Base-by-base conservation (phyloP, 2,797 vertebrate species). In the Gymnothorax reevesii region DNA sequence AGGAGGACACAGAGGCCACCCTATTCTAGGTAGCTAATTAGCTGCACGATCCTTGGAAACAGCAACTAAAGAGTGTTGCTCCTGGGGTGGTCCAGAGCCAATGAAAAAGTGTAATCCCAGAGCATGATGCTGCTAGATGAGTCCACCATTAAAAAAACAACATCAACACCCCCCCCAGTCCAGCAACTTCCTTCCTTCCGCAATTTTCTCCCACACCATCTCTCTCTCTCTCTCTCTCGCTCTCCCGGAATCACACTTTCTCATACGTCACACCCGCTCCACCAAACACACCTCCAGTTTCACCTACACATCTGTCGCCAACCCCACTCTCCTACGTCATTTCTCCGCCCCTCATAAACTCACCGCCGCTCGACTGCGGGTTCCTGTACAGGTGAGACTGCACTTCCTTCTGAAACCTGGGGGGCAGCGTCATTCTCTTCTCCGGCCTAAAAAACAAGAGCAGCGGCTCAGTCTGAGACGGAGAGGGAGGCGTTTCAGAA, bases 351-450 rank as follows among this genome's bases (percentile, higher is more conserved):
- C 57, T 42, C 52, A 8, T 59, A 84, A 87, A 92, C 95, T 93
- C 96, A 99, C 98, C 89, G 77, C 92, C 93, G 64, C 90, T 93
- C 88, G 96, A 96, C 86, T 92, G 93, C 75, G 93, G 90, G 87
- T 96, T 96, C 92, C 95, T 96, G 88, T 97, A 96, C 17, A 97
- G 87, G 83, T 95, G 93, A 86, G 91, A 93, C 49, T 97, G 96
- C 80, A 97, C 94, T 90, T 98, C 97, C 91, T 96, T 98, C 88
- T 98, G 97, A 92, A 97, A 97, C 9, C 97, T 93, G 0, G 97
- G 93, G 0, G 97, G 95, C 77, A 95, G 89, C 79, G 93, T 90
- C 71, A 90, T 79, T 89, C 92, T 96, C 89, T 94, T 95, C 79
- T 92, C 95, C 91, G 94, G 89, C 87, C 95, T 97, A 90, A 83